These are phyloP conservation scores for Neoarius graeffei DNA, from an alignment of 2,113 vertebrate species.

Conservation along the genomic window DNA sequence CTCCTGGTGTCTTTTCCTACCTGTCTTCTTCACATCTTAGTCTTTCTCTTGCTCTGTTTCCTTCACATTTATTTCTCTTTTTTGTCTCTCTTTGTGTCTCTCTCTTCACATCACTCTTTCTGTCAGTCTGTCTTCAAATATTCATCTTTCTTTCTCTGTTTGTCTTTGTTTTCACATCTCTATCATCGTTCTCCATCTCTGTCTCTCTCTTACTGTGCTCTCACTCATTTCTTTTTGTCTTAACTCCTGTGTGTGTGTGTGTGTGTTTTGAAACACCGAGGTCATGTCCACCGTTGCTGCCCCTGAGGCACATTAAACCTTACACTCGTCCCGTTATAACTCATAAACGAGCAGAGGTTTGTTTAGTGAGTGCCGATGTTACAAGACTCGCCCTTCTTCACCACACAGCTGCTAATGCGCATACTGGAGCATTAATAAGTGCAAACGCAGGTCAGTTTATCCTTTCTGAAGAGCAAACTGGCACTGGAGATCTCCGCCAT, in stretches of 20 bases:
- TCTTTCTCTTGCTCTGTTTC: no score
- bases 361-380: neutral
- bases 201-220: neutral
- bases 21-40: no score
- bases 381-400: conserved; percentile 20
- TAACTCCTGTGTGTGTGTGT: neutral
- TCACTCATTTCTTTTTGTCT: neutral
- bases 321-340: conserved; percentile 48
- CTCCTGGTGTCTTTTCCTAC: no score
- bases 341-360: conserved; percentile 24
- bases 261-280: conserved; percentile 50
- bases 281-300: conserved; percentile 58
- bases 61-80: no score
- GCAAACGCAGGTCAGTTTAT: conserved; percentile 37
- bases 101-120: no score
- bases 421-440: neutral
- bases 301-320: conserved; percentile 62
- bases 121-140: no score
- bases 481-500: neutral
- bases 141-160: conserved; percentile 4
- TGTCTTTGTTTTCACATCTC: neutral
- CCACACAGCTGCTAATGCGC: neutral
- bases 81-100: no score
- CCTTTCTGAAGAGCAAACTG: neutral
- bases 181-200: neutral